phyloP scores from a whole-genome alignment of 2,888 invertebrate genomes.

The Digitonthophagus gazella region DNA sequence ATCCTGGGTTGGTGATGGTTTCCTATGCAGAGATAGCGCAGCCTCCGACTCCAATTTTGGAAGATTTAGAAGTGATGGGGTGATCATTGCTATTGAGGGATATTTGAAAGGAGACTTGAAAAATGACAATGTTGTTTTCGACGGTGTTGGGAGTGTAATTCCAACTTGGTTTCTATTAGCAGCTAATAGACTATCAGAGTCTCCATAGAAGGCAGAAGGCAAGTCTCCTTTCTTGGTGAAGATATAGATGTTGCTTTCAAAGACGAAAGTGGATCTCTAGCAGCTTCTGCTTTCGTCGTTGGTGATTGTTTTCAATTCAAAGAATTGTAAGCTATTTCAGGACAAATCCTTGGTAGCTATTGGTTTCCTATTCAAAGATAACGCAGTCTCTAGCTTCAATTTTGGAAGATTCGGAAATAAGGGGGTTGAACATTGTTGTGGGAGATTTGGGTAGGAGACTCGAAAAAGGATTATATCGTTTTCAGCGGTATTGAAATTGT shows the following conservation, averaged over 20 bases:
- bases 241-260: slow-evolving; percentile 16
- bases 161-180: slow-evolving; percentile 46
- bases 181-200: slow-evolving; percentile 56
- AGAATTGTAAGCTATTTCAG: slow-evolving; percentile 57
- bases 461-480: slow-evolving; percentile 21
- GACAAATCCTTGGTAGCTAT: slow-evolving; percentile 54
- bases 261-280: slow-evolving; percentile 2
- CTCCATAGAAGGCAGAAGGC: slow-evolving; percentile 59
- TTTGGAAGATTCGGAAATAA: slow-evolving; percentile 12
- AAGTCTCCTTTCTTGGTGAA: slow-evolving; percentile 55
- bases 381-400: slow-evolving; percentile 31
- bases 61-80: too few species aligned
- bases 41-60: too few species aligned
- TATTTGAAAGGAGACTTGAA: background rate
- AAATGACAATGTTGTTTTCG: too few species aligned
- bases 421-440: background rate
- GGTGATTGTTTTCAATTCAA: slow-evolving; percentile 55
- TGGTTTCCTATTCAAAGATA: slow-evolving; percentile 46
- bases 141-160: too few species aligned
- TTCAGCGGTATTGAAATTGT: background rate
- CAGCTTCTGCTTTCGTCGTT: slow-evolving; percentile 9
- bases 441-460: slow-evolving; percentile 18
- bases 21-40: background rate
- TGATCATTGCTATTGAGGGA: background rate
- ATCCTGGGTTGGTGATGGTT: background rate